phyloP scores from a whole-genome alignment of 2,888 invertebrate species.

The Thereva nobilitata region DNA sequence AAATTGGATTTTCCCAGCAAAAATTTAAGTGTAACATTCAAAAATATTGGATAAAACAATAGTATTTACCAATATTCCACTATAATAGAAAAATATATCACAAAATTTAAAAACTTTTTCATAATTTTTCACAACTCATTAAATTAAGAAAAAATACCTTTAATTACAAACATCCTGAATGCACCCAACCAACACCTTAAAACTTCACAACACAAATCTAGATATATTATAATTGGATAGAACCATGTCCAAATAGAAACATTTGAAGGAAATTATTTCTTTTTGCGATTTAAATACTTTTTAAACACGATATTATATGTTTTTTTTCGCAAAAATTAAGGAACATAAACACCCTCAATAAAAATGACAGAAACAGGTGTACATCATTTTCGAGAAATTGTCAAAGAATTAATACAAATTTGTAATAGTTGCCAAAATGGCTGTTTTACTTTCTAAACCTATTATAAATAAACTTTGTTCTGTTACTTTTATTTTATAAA shows the following conservation, averaged over 20 bases:
- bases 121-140: no score
- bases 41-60: no score
- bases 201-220: slow-evolving; percentile 16
- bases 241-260: background rate
- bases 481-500: background rate
- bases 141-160: slow-evolving; percentile 41
- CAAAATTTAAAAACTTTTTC: no score
- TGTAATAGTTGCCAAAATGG: slow-evolving; percentile 35
- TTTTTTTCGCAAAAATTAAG: slow-evolving; percentile 28
- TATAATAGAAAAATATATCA: no score
- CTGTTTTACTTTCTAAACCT: slow-evolving; percentile 13
- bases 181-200: slow-evolving; percentile 37
- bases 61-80: no score
- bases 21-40: no score
- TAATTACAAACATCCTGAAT: slow-evolving; percentile 46
- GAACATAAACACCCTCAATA: slow-evolving; percentile 49
- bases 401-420: slow-evolving; percentile 17
- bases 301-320: slow-evolving; percentile 2
- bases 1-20: no score
- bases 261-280: background rate
- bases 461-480: background rate
- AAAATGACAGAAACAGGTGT: slow-evolving; percentile 49
- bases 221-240: slow-evolving; percentile 14
- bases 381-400: slow-evolving; percentile 44
- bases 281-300: slow-evolving; percentile 5